Evolutionary conservation across 2,113 vertebrate genomes (phyloP).

Genomic region (Sceloporus tristichus): DNA sequence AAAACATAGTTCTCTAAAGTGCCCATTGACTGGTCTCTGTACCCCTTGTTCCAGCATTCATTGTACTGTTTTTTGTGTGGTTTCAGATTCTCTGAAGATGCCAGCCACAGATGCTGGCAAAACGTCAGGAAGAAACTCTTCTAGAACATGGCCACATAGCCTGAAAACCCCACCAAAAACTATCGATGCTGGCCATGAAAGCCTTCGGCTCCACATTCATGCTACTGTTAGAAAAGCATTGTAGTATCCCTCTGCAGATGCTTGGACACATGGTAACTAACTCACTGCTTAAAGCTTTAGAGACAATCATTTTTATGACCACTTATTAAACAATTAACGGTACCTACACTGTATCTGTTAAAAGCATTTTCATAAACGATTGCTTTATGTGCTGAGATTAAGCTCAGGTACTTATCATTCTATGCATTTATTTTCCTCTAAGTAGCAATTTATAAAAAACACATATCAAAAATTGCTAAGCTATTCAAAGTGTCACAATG

Average conservation of each 20-base stretch:
- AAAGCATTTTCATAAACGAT: slow-evolving; percentile 31
- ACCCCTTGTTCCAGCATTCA: neutral
- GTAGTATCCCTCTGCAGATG: neutral
- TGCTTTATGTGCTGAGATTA: slow-evolving; percentile 7
- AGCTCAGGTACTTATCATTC: slow-evolving; percentile 29
- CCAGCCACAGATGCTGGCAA: no score
- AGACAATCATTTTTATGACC: slow-evolving; percentile 3
- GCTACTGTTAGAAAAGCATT: neutral
- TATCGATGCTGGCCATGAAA: no score
- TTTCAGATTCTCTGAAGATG: no score
- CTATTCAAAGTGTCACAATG: slow-evolving; percentile 39
- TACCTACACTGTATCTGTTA: slow-evolving; percentile 29
- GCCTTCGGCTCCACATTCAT: neutral
- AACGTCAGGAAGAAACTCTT: no score
- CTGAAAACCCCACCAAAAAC: no score
- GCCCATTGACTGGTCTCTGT: accelerated
- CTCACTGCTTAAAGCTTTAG: neutral
- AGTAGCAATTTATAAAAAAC: slow-evolving; percentile 51
- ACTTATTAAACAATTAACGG: slow-evolving; percentile 62
- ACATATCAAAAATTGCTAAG: neutral
- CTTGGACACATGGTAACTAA: neutral
- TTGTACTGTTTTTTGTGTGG: no score
- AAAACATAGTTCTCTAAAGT: slow-evolving; percentile 22
- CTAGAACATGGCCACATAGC: no score
- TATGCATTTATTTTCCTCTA: slow-evolving; percentile 46